These are phyloP conservation scores for Hylyphantes graminicola DNA, from an alignment of 1,140 invertebrate genomes.

Conservation along the genomic window DNA sequence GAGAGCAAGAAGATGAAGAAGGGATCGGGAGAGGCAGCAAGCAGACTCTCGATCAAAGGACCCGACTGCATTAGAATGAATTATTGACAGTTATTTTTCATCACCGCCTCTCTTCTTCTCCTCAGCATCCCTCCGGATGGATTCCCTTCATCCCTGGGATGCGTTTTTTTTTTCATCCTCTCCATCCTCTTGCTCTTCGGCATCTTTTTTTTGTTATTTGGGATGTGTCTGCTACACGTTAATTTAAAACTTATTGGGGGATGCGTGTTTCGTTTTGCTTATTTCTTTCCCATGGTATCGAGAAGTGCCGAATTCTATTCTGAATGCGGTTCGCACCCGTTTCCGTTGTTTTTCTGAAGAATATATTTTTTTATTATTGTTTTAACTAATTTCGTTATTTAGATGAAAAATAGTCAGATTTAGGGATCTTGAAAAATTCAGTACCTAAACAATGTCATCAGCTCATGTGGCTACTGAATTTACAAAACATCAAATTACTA, in stretches of 20 bases:
- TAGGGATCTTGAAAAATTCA: no score
- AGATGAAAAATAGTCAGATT: no score
- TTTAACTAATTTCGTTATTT: no score
- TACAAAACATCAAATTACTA: no score
- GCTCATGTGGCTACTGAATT: no score
- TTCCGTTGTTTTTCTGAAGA: neutral
- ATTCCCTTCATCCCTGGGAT: conserved; percentile 27
- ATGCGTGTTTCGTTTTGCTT: conserved; percentile 45
- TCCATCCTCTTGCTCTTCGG: conserved; percentile 1
- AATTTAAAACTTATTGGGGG: conserved; percentile 57
- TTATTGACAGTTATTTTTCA: conserved; percentile 61
- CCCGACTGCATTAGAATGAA: conserved; percentile 60
- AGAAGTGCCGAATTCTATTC: no score
- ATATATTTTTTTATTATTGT: no score
- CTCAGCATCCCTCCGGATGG: conserved; percentile 1
- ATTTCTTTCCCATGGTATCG: neutral
- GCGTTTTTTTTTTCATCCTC: conserved; percentile 8
- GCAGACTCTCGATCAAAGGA: conserved; percentile 51
- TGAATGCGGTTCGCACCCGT: neutral
- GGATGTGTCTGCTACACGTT: conserved; percentile 38
- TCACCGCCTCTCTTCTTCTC: conserved; percentile 20
- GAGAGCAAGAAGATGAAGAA: neutral
- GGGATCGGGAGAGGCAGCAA: neutral
- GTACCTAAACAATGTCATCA: no score
- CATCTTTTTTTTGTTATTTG: neutral